Base-by-base conservation (phyloP, 2,888 invertebrate species). In the Nemotelus nigrinus region DNA sequence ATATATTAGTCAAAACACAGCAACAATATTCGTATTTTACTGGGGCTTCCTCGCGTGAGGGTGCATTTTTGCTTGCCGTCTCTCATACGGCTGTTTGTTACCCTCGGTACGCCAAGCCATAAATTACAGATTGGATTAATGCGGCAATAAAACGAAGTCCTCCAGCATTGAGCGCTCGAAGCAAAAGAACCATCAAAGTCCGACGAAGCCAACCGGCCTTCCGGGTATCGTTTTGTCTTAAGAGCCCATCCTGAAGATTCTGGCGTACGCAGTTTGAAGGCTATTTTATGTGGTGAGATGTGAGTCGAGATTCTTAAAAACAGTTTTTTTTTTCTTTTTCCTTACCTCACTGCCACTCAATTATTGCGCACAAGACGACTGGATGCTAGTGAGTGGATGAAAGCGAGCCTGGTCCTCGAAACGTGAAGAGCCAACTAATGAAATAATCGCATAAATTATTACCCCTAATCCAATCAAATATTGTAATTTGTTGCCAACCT, bases 61-160 rank as follows among this genome's bases (percentile, higher is more conserved):
- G 60, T 74, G 47, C 2, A 55, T 71, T 57, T 7, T 43, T 1
- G 25, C 25, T 25, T 25, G 25, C 25, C 25, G 25, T 25, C 25
- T 25, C 7, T 6, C 60, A 45, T 58, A 25, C 0, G 58, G 4
- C 45, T 58, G 58, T 55, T 25, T 43, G 45, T 63, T 60, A 10
- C 60, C 39, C 7, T 3, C 41, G 47, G 25, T 39, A 74, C 39
- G 39, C 63, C 60, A 8, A 41, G 58, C 76, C 57, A 77, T 77
- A 77, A 77, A 77, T 77, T 77, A 68, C 60, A 47, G 77, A 77
- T 77, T 77, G 77, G 77, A 77, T 77, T 70, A 77, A 77, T 77
- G 55, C 58, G 3, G 67, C 76, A 67, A 77, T 77, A 77, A 77
- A 77, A 48, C 55, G 67, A 50, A 67, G n/a, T 68, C 76, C n/a